Evolutionary conservation across 2,888 invertebrate species (phyloP), one percentile per base, ranked within the genome.

Genomic region (Dicyrtoma fusca): DNA sequence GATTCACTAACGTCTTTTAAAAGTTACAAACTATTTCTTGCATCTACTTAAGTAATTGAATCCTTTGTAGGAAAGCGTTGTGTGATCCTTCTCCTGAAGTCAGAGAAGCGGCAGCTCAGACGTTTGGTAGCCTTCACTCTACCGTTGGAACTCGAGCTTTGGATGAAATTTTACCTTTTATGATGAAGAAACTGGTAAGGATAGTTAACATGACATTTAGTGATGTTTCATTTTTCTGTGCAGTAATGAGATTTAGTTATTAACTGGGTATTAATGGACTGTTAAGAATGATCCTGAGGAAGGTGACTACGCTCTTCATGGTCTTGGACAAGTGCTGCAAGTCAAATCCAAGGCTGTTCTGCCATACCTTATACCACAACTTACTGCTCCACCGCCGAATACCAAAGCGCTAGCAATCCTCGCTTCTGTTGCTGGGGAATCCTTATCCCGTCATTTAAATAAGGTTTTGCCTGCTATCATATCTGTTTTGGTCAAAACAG

Each of bases 251-350:
- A 19, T 44, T 69, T 1, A 47, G 47, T 57, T 59, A 25, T 66
- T 34, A 8, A 49, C 17, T 49, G 13, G 5, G 14, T 5, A 4
- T 49, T 49, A 75, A 71, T 49, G 65, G 57, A 65, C 81, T 77
- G n/a, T 82, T 68, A 82, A 88, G 87, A 91, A 91, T 80, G 89
- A 96, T 85, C 88, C 89, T 0, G 88, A 87, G 23, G 85, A 90
- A 66, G 94, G 94, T 0, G 97, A 97, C 82, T 91, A 92, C 82
- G 93, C 97, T 11, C 87, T 99, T 77, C 98, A 99, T 83, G 99
- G 98, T 21, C 87, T 99, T 79, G 89, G 94, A 73, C 97, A 97
- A 88, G 94, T 99, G 51, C 96, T 99, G 95, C 91, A 94, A 14
- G 93, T 97, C 72, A 98, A 97, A 85, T 95, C 96, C 0, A 88